A percentile compares a stretch with the other conserved stretches of the same genome.
Conservation (phyloP, 1,140 invertebrate species). For the Protaetia brevitarsis region DNA sequence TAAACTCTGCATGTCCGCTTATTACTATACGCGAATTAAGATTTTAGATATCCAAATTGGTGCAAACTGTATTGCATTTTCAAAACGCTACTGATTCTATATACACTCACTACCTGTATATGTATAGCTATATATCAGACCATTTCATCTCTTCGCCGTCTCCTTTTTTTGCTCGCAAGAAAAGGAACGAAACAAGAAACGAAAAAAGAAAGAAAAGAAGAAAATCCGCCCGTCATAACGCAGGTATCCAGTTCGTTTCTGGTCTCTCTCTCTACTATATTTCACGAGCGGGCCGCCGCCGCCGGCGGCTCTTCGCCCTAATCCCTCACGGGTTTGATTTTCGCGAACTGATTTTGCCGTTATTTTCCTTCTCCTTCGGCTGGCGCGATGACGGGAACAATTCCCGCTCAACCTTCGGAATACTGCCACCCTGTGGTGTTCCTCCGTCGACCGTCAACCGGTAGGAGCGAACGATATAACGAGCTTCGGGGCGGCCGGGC, state of each 20-base stretch:
- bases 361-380: conserved; percentile 11
- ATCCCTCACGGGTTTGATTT: conserved; percentile 15
- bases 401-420: conserved; percentile 5
- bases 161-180: neutral
- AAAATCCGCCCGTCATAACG: neutral
- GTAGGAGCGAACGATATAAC: conserved; percentile 14
- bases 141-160: too few species aligned
- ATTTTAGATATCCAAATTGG: too few species aligned
- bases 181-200: neutral
- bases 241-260: neutral
- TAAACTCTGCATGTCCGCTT: too few species aligned
- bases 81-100: too few species aligned
- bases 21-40: too few species aligned
- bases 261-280: neutral
- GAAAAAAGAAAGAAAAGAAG: neutral
- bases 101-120: too few species aligned
- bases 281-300: neutral
- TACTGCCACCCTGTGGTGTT: neutral
- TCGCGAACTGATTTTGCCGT: conserved; percentile 15
- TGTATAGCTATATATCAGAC: too few species aligned
- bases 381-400: conserved; percentile 12
- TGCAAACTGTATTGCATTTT: too few species aligned
- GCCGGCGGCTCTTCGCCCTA: neutral
- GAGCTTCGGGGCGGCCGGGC: neutral
- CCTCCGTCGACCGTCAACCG: neutral